Evolutionary conservation across 2,797 vertebrate genomes (phyloP), one percentile per base, ranked within the genome.

Genomic region (Alosa sapidissima): DNA sequence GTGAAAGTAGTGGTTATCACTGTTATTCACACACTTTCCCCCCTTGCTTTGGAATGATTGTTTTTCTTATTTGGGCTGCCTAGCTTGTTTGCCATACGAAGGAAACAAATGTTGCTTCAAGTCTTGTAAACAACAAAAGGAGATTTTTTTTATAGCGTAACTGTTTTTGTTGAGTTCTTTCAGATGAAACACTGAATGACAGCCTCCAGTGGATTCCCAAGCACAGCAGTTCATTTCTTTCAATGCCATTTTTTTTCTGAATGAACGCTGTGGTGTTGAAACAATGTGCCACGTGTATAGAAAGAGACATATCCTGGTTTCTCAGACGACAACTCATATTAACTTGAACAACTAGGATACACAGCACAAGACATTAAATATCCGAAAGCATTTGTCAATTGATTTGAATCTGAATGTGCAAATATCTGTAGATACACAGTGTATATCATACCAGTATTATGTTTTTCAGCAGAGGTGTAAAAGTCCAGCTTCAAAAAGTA

Each of bases 81-180:
- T 58, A 41, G 78, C 33, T 16, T 62, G 2, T 24, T 21, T 82
- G 48, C 24, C 48, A 28, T 68, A 4, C 16, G 28, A 47, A 45
- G 16, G 49, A 84, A 60, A 81, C 24, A 84, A 51, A 45, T 72
- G 49, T 84, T 41, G 52, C 51, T 85, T 41, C 47, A 62, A 81
- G 36, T 55, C 33, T 75, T 36, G 36, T 85, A 75, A 24, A 58
- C 19, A 78, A 82, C 52, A 86, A 51, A 45, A 51, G 4, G 33
- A 21, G 75, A 68, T 24, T 52, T 65, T 75, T 48, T 21, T 41
- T 5, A 47, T 62, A n/a, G n/a, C 28, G 28, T 41, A 9, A 41
- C 72, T 78, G 36, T 47, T 78, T 78, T 78, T 78, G 72, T 78
- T 41, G 72, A 47, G 16, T 45, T 16, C 16, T 78, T 78, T 47